These are phyloP conservation scores for Pipistrellus pipistrellus DNA, from an alignment of 2,797 vertebrate genomes.

Conservation along the genomic window DNA sequence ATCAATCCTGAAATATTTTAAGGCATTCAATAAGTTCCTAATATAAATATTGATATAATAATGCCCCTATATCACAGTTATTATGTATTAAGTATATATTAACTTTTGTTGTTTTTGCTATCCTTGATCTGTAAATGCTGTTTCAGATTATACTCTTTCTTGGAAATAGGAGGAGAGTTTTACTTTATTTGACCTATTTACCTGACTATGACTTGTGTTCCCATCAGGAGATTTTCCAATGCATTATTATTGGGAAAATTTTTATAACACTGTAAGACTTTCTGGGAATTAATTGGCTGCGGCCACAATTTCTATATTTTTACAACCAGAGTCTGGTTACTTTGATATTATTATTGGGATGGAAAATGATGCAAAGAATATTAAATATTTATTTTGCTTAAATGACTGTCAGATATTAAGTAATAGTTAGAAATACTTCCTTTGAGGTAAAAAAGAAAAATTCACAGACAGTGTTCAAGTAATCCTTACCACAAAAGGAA, in stretches of 20 bases:
- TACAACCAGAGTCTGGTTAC: constrained; percentile 58
- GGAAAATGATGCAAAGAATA: constrained; percentile 73
- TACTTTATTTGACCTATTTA: constrained; percentile 24
- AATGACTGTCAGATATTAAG: constrained; percentile 68
- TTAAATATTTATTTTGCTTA: constrained; percentile 54
- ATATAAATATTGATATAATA: neutral
- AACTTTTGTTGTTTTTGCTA: neutral
- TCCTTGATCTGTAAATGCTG: neutral
- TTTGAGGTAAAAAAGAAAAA: neutral
- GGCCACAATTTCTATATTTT: constrained; percentile 74
- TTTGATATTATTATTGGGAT: constrained; percentile 73
- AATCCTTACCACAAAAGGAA: constrained; percentile 64
- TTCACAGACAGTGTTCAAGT: constrained; percentile 29
- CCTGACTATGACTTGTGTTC: constrained; percentile 45
- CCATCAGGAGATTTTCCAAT: constrained; percentile 44
- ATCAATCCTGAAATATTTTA: neutral
- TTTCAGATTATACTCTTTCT: neutral
- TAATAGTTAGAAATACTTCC: constrained; percentile 64
- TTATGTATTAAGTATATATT: neutral
- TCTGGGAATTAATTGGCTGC: constrained; percentile 70
- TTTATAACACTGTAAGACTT: constrained; percentile 61
- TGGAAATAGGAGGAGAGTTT: constrained; percentile 39
- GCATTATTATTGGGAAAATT: constrained; percentile 60
- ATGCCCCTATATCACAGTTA: neutral
- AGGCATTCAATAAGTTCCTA: neutral